Evolutionary conservation across 2,888 invertebrate genomes (phyloP).

Genomic region (Sceliomorpha sp.): DNA sequence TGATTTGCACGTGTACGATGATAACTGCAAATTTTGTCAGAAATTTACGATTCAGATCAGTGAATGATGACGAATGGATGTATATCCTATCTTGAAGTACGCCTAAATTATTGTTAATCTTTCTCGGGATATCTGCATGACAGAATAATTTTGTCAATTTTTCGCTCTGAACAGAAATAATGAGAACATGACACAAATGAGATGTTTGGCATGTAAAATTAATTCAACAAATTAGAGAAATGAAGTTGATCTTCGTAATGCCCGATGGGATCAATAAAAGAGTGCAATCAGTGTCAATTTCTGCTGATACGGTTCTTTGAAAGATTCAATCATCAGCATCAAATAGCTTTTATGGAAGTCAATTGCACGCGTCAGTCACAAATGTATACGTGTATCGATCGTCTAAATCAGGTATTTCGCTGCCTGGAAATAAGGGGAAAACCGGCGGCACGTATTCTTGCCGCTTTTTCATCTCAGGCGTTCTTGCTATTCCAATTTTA

Average conservation of each 20-base stretch:
- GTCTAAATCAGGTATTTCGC: slow-evolving; percentile 33
- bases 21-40: no score
- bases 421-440: slow-evolving; percentile 7
- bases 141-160: not conserved
- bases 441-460: slow-evolving; percentile 14
- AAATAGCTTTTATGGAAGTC: slow-evolving; percentile 50
- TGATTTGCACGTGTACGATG: no score
- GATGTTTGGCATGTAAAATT: slow-evolving; percentile 12
- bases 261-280: slow-evolving; percentile 29
- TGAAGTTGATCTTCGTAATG: slow-evolving; percentile 26
- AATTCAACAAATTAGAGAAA: slow-evolving; percentile 17
- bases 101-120: no score
- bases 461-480: slow-evolving; percentile 31
- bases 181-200: not conserved
- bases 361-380: slow-evolving; percentile 43
- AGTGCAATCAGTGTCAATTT: slow-evolving; percentile 44
- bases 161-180: no score
- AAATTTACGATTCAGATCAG: no score
- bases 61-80: no score
- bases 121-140: no score
- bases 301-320: slow-evolving; percentile 34
- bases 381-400: slow-evolving; percentile 38
- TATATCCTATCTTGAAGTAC: no score
- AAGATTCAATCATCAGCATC: slow-evolving; percentile 39
- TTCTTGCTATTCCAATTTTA: slow-evolving; percentile 33